Evolutionary conservation across 92 coral and sea anemone species (phyloP), one percentile per base, ranked within the genome.

Genomic region (Pocillopora meandrina): DNA sequence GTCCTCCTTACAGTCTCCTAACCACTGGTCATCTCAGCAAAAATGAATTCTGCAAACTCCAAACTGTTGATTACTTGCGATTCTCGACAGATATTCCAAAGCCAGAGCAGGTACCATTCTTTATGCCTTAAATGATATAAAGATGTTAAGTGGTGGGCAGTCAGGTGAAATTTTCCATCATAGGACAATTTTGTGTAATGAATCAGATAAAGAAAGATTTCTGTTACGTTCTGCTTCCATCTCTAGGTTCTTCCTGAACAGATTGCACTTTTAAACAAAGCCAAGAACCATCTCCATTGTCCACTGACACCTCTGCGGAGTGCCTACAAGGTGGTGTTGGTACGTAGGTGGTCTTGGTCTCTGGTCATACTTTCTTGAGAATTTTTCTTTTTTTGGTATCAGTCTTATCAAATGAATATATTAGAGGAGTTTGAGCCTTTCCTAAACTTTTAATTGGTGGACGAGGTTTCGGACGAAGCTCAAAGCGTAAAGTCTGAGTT

Each of bases 1-100:
- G 73, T 63, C 98, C 98, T 7, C 86, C 84, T 2, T 94, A 94
- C 64, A 86, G 88, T 66, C 70, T 92, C 55, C 62, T 94, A 19
- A 64, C 20, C n/a, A 76, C 17, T 70, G 74, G 93, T 5, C 59
- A 61, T 19, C 86, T 94, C 33, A 61, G 71, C 8, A 85, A 71
- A 2, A 85, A 90, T 35, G 84, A 91, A 56, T 19, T 42, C 20
- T 26, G 58, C 56, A 83, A 71, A 65, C 84, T 92, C 59, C 86
- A 82, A 76, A 79, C 88, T 19, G 78, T 81, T 19, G 91, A 94
- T 34, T 92, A 92, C 80, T 66, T 87, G 13, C 71, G 34, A 62
- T 88, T 90, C 82, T 2, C 90, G 65, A 12, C 66, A 65, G 74
- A 79, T 56, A 8, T 35, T 42, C 55, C 56, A 80, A 88, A 82